Evolutionary conservation across 2,113 vertebrate species (phyloP).

Genomic region (Ornithorhynchus anatinus): DNA sequence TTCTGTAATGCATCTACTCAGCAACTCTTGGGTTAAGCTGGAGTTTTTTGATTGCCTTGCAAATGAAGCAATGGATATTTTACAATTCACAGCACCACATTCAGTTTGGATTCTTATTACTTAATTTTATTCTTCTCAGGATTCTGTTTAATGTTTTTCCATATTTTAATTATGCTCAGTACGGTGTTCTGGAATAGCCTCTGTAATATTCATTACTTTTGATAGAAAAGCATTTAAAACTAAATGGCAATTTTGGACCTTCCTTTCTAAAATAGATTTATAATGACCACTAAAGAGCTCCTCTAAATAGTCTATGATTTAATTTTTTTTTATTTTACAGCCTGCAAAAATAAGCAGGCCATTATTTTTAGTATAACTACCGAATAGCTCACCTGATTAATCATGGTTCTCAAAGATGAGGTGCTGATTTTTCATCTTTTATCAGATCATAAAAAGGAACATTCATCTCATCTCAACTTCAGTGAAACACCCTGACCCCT

Average conservation of each 20-base stretch:
- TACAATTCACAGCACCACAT: background rate
- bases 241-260: conserved; percentile 18
- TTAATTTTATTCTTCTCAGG: conserved; percentile 5
- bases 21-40: too few relatives aligned
- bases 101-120: background rate
- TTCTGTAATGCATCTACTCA: too few relatives aligned
- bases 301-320: background rate
- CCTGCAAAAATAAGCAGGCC: background rate
- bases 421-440: background rate
- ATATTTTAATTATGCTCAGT: conserved; percentile 10
- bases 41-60: too few relatives aligned
- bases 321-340: conserved; percentile 17
- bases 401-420: background rate
- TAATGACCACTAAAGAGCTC: background rate
- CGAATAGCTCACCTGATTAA: background rate
- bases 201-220: conserved; percentile 10
- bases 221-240: conserved; percentile 24
- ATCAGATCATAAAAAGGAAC: too few relatives aligned
- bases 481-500: too few relatives aligned
- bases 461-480: too few relatives aligned
- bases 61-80: background rate
- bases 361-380: background rate
- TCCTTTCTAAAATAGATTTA: conserved; percentile 8
- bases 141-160: conserved; percentile 21
- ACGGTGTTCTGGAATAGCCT: conserved; percentile 6